phyloP scores from a whole-genome alignment of 2,888 invertebrate genomes.

The Podotricha telesiphe region DNA sequence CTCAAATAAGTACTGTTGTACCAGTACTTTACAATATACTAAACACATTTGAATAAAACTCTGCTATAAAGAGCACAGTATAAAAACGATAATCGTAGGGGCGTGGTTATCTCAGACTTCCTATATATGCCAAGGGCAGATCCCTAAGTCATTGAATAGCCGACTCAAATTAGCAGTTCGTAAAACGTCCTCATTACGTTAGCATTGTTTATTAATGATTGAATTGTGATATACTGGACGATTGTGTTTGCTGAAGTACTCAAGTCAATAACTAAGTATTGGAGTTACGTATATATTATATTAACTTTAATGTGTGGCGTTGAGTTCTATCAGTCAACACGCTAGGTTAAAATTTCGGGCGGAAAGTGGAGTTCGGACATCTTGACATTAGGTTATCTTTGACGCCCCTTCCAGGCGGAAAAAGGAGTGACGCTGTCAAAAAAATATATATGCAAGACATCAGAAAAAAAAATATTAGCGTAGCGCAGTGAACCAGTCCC shows the following conservation, averaged over 20 bases:
- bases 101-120: conserved; percentile 29
- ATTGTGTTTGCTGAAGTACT: not conserved
- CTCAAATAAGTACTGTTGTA: not conserved
- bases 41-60: conserved; percentile 11
- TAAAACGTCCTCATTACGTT: conserved; percentile 20
- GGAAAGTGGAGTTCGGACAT: no score
- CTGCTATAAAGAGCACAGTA: conserved; percentile 6
- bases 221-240: not conserved
- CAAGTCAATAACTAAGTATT: not conserved
- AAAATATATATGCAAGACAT: no score
- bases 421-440: no score
- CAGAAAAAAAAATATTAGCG: no score
- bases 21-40: not conserved
- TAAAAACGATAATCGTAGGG: conserved; percentile 24
- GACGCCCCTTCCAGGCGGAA: no score
- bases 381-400: no score
- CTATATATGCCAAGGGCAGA: conserved; percentile 28
- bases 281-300: not conserved
- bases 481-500: no score
- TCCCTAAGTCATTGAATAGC: conserved; percentile 16
- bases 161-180: conserved; percentile 1
- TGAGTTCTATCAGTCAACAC: no score
- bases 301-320: no score
- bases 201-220: not conserved
- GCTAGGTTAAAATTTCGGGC: no score